Conservation (phyloP, 2,888 invertebrate species). For the Neocrepidodera transversa region DNA sequence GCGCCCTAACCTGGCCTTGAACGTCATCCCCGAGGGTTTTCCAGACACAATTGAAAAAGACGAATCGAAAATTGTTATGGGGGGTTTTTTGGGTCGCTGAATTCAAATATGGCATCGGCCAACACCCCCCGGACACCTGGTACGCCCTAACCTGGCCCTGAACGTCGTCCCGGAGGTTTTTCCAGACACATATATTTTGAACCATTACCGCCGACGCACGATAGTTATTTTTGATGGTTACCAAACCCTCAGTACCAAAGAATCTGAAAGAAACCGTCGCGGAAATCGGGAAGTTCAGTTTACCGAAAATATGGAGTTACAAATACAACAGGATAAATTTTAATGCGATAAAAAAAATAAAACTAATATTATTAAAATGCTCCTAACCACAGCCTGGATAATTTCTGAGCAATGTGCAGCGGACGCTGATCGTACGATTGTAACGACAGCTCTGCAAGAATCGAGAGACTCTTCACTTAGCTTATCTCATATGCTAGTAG, state of each 20-base stretch:
- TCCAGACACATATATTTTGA: slow-evolving; percentile 17
- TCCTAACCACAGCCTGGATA: slow-evolving; percentile 10
- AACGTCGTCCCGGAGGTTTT: too few species aligned
- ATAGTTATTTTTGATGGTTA: slow-evolving; percentile 20
- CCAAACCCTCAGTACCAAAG: slow-evolving; percentile 7
- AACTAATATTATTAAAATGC: slow-evolving; percentile 18
- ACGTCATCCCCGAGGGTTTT: too few species aligned
- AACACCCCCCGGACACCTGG: too few species aligned
- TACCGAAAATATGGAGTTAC: slow-evolving; percentile 12
- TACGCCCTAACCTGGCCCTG: too few species aligned
- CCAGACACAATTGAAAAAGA: too few species aligned
- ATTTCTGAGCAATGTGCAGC: slow-evolving; percentile 11
- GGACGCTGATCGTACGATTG: slow-evolving; percentile 15
- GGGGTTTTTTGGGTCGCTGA: too few species aligned
- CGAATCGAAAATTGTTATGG: too few species aligned
- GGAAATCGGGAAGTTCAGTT: not conserved
- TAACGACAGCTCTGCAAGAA: slow-evolving; percentile 1
- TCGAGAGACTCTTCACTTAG: too few species aligned
- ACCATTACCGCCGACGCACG: slow-evolving; percentile 1
- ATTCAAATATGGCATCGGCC: too few species aligned
- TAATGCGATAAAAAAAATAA: slow-evolving; percentile 17
- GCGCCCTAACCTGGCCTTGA: too few species aligned
- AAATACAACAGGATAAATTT: slow-evolving; percentile 17
- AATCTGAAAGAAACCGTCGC: too few species aligned
- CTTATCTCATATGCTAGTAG: too few species aligned